Evolutionary conservation across 2,888 invertebrate species (phyloP).

Genomic region (Lydus trimaculatus): DNA sequence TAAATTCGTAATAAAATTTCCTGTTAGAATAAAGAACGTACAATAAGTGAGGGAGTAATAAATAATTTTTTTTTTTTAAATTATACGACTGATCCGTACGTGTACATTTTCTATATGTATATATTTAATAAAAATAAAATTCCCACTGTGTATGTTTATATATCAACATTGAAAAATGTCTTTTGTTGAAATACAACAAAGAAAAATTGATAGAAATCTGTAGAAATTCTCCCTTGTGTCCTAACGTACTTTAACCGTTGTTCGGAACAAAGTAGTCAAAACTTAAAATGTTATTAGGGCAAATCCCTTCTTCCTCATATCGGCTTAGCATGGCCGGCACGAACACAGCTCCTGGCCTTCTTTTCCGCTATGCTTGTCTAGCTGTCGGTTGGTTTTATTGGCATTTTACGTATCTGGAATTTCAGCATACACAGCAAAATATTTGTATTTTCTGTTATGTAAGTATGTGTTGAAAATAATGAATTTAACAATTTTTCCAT

Average conservation of each 20-base stretch:
- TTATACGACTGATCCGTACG: background rate
- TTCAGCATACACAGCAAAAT: slow-evolving; percentile 37
- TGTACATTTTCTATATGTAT: background rate
- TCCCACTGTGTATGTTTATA: background rate
- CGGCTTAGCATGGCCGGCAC: slow-evolving; percentile 51
- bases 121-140: slow-evolving; percentile 1
- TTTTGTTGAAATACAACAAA: slow-evolving; percentile 3
- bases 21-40: slow-evolving; percentile 28
- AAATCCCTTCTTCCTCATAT: slow-evolving; percentile 48
- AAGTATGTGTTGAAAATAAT: slow-evolving; percentile 4
- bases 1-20: slow-evolving; percentile 41
- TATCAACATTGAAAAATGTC: background rate
- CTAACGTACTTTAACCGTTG: slow-evolving; percentile 42
- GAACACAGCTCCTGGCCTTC: slow-evolving; percentile 42
- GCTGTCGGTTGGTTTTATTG: slow-evolving; percentile 16
- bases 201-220: slow-evolving; percentile 23
- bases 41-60: slow-evolving; percentile 34
- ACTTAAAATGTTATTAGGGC: slow-evolving; percentile 52
- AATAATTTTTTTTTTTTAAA: slow-evolving; percentile 35
- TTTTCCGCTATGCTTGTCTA: slow-evolving; percentile 33
- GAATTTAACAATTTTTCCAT: background rate
- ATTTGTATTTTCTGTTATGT: no score
- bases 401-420: slow-evolving; percentile 29
- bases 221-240: slow-evolving; percentile 31
- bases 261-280: slow-evolving; percentile 46